Base-by-base conservation (phyloP, 2,888 invertebrate genomes). In the Vandiemenella viatica region DNA sequence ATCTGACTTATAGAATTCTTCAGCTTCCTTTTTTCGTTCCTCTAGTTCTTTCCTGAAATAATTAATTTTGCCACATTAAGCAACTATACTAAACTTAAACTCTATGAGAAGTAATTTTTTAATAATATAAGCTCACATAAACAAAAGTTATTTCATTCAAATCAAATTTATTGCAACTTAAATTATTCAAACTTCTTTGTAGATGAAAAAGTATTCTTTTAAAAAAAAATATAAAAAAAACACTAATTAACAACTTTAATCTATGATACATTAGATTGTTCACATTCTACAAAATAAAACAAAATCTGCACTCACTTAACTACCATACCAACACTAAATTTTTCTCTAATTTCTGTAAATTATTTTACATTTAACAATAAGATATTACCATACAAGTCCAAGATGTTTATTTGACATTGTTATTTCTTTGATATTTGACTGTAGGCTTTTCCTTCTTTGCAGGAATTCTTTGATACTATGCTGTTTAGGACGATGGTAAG, bases 401-500 rank as follows among this genome's bases (percentile, higher is more conserved):
- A 23, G 10, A 10, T 23, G 7, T 23, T 23, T 6, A 23, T n/a
- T n/a, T n/a, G 26, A 23, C 7, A n/a, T 7, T 1, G 44, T 19
- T 13, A 16, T 44, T n/a, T 20, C 3, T 7, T 19, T 18, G 6
- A 15, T 17, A 23, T n/a, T 26, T 8, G 18, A 8, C n/a, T 17
- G 44, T 15, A 26, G 8, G 20, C 19, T 17, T n/a, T 15, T 15
- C 1, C 19, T 16, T 53, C 72, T 66, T 40, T 68, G 69, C 56
- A 88, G 72, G 59, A 92, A 90, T 59, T 90, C 91, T 61, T 83
- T 77, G 1, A 92, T 67, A 1, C 81, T 78, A 48, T 82, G 72
- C 37, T 83, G 80, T 60, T 83, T 86, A 1, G 92, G 89, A 60
- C 78, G 77, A 62, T 92, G 91, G 63, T 92, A 92, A 0, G 92